A percentile compares a stretch with the other conserved stretches of the same genome.
Evolutionary conservation across 2,888 invertebrate genomes (phyloP).

Genomic region (Drosophila trichaetosa): DNA sequence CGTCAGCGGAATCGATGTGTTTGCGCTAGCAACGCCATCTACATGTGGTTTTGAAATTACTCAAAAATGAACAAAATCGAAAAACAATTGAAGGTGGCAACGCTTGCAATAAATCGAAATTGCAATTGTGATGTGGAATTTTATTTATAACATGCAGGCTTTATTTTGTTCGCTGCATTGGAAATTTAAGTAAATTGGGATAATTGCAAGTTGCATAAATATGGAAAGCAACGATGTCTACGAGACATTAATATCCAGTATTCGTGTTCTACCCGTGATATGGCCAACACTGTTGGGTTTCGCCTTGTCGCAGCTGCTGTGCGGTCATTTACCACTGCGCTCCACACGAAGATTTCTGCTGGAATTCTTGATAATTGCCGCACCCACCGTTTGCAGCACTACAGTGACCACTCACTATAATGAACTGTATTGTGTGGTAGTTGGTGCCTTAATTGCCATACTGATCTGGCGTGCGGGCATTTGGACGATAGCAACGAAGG

Average conservation of each 20-base stretch:
- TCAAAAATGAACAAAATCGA: background rate
- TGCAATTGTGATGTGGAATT: background rate
- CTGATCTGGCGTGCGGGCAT: conserved; percentile 51
- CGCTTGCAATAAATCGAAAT: background rate
- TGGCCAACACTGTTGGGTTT: conserved; percentile 64
- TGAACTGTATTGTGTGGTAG: conserved; percentile 17
- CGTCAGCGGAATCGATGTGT: conserved; percentile 2
- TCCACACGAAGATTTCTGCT: conserved; percentile 81
- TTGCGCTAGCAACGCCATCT: background rate
- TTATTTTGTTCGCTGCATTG: conserved; percentile 22
- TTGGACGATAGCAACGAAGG: background rate
- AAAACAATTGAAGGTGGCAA: background rate
- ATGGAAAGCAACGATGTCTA: conserved; percentile 25
- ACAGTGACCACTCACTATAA: conserved; percentile 86
- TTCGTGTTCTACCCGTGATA: conserved; percentile 61
- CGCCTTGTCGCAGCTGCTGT: conserved; percentile 58
- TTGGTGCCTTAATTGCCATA: background rate
- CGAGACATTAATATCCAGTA: conserved; percentile 50
- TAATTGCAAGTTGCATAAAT: background rate
- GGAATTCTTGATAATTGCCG: conserved; percentile 87
- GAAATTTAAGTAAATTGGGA: background rate
- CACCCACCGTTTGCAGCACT: conserved; percentile 87
- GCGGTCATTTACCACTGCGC: conserved; percentile 29
- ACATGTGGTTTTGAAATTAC: background rate
- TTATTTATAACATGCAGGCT: conserved; percentile 5